Evolutionary conservation across 2,797 vertebrate genomes (phyloP).

Genomic region (Rhinatrema bivittatum): DNA sequence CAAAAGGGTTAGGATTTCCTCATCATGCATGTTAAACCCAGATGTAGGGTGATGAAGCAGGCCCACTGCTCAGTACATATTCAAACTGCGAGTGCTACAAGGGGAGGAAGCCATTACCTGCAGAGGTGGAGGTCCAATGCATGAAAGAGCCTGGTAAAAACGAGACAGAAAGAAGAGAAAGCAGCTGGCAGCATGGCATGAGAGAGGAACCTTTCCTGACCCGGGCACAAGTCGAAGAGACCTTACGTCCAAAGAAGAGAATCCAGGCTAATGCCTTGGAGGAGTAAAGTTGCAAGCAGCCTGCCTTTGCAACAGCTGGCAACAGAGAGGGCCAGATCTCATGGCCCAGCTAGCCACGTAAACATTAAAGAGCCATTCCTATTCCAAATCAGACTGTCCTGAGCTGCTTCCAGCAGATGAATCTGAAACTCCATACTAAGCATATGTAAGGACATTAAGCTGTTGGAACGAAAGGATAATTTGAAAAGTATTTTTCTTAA

Average conservation of each 20-base stretch:
- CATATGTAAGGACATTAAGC: constrained; percentile 41
- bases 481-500: constrained; percentile 47
- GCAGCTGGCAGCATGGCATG: not conserved
- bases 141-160: too few species aligned
- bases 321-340: not conserved
- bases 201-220: not conserved
- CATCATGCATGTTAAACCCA: too few species aligned
- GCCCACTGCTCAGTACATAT: too few species aligned
- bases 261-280: constrained; percentile 1
- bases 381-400: constrained; percentile 1
- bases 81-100: too few species aligned
- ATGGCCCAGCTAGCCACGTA: not conserved
- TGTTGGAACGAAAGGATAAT: constrained; percentile 52
- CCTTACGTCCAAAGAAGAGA: not conserved
- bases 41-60: too few species aligned
- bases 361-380: constrained; percentile 12
- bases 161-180: not conserved
- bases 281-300: not conserved
- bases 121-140: too few species aligned
- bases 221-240: not conserved
- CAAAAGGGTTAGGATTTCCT: too few species aligned
- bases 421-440: constrained; percentile 40
- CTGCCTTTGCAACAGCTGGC: constrained; percentile 1
- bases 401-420: constrained; percentile 6
- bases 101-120: too few species aligned